These are phyloP conservation scores for Hipparchia semele DNA, from an alignment of 2,888 invertebrate species.

Conservation along the genomic window DNA sequence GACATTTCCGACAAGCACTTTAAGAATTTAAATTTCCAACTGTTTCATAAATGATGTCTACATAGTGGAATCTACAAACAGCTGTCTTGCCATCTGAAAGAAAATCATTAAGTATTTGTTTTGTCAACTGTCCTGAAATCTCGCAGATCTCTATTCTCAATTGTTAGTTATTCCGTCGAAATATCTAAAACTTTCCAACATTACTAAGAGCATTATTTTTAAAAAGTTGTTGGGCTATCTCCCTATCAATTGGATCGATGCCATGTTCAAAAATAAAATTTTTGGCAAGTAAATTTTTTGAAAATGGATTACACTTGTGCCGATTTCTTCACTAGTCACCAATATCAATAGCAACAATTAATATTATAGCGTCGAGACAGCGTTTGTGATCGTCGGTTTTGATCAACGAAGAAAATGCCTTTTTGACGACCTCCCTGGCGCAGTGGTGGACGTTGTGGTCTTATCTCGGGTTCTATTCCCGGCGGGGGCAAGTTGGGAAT, in stretches of 20 bases:
- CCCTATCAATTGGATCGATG: constrained; percentile 2
- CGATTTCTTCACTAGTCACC: not conserved
- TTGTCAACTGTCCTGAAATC: constrained; percentile 2
- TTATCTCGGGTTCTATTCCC: too few relatives aligned
- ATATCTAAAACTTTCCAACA: not conserved
- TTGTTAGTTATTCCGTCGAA: not conserved
- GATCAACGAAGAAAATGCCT: too few relatives aligned
- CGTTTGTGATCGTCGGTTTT: too few relatives aligned
- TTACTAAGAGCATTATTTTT: not conserved
- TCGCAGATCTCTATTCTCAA: not conserved
- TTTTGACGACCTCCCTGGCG: too few relatives aligned
- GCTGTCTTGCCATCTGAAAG: not conserved
- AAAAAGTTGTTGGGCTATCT: constrained; percentile 1
- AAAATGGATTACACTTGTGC: not conserved
- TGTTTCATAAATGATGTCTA: not conserved
- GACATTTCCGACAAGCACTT: not conserved
- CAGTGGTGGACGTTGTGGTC: too few relatives aligned
- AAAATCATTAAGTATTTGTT: not conserved
- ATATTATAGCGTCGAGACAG: too few relatives aligned
- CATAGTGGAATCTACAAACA: not conserved
- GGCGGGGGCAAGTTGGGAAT: too few relatives aligned
- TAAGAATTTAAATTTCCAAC: constrained; percentile 8
- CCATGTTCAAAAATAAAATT: constrained; percentile 5
- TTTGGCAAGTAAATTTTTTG: not conserved
- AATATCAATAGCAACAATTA: too few relatives aligned